Evolutionary conservation across 2,888 invertebrate genomes (phyloP), one percentile per base, ranked within the genome.

Genomic region (Caenorhabditis sinica): DNA sequence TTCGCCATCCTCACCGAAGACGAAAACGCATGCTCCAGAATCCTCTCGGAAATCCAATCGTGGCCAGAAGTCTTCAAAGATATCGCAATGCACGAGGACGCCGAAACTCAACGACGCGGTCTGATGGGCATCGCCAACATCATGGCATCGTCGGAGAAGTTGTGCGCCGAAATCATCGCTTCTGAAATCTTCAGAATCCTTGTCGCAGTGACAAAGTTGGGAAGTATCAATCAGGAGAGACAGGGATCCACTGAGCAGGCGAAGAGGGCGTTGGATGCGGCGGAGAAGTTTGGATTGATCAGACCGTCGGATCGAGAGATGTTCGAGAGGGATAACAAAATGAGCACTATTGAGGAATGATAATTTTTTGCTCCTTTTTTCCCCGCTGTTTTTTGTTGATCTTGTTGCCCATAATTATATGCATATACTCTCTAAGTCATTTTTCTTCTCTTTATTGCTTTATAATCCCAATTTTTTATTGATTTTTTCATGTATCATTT

Each of bases 51-150:
- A 80, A 89, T 93, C 33, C 74, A 80, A 43, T 88, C 86, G n/a
- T 93, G 93, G 93, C 83, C 83, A 2, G 91, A 90, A 30, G 79
- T 92, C 1, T 90, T 93, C 87, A 89, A 89, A 61, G 93, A 93
- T 56, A 90, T 92, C 68, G 85, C 84, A 15, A 91, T 90, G 91
- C 89, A 90, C 61, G 92, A 91, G 53, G 85, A 91, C 58, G 88
- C 91, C 1, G 92, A 93, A 76, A 86, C 85, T 3, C 93, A 93
- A 71, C 81, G 88, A 49, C 87, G 93, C 8, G 90, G 91, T 23
- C 63, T 92, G 53, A 88, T 91, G 83, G 92, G 84, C 9, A 89
- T 93, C 30, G 90, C 90, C 5, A 93, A 93, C 75, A 89, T 93
- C 36, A 90, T 93, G 86, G 88, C 90, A 25, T 73, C 79, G 23